These are phyloP conservation scores for Setipinna tenuifilis DNA, from an alignment of 2,797 vertebrate genomes.

Conservation along the genomic window DNA sequence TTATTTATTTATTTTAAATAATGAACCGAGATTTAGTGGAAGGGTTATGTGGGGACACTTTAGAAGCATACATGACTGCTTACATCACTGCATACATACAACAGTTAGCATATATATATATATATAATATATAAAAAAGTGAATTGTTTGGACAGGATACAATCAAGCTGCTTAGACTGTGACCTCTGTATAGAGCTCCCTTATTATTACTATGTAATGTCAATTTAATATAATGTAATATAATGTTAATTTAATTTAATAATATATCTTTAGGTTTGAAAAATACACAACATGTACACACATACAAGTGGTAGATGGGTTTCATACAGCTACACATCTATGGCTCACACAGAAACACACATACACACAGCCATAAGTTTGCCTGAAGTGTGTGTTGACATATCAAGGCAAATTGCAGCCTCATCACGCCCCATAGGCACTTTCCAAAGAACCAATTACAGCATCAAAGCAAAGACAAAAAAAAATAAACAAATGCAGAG, in stretches of 20 bases:
- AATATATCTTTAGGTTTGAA: too few relatives aligned
- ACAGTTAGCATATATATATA: not conserved
- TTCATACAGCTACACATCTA: not conserved
- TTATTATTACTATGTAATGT: too few relatives aligned
- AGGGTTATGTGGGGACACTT: not conserved
- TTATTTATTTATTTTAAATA: too few relatives aligned
- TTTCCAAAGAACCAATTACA: constrained; percentile 1
- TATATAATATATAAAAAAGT: too few relatives aligned
- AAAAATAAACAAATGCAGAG: not conserved
- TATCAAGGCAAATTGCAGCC: constrained; percentile 1
- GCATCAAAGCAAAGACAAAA: not conserved
- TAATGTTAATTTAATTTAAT: too few relatives aligned
- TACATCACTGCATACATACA: not conserved
- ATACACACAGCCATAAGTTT: not conserved
- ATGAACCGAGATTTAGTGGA: not conserved
- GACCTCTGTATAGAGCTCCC: too few relatives aligned
- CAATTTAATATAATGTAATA: too few relatives aligned
- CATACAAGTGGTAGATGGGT: too few relatives aligned
- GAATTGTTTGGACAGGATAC: not conserved
- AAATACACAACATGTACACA: too few relatives aligned
- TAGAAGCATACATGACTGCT: not conserved
- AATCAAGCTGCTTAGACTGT: too few relatives aligned
- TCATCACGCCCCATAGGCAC: not conserved
- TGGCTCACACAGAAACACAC: not conserved
- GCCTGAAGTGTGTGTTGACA: not conserved